Percentiles rank a stretch among this genome's conserved stretches.
These are phyloP conservation scores for Hemichromis elongatus DNA, from an alignment of 2,113 vertebrate species.

Conservation along the genomic window DNA sequence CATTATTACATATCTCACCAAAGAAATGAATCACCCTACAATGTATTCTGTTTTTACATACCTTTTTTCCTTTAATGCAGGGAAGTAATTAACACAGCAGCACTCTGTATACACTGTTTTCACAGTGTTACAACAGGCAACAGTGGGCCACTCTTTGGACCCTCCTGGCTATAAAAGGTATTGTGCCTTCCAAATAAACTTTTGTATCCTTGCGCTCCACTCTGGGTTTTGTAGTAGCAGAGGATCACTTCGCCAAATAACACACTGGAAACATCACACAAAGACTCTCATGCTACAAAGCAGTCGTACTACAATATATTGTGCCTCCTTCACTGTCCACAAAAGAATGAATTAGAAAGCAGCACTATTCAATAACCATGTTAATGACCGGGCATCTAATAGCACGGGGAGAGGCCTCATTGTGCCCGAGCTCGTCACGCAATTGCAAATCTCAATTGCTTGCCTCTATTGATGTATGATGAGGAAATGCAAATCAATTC, in stretches of 20 bases:
- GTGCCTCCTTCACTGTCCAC: background rate
- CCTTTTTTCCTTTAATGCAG: background rate
- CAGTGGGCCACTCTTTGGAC: background rate
- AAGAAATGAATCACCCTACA: conserved; percentile 20
- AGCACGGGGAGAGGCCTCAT: background rate
- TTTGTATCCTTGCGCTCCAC: background rate
- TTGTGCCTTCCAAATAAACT: background rate
- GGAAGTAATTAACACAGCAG: conserved; percentile 11
- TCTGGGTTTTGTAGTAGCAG: background rate
- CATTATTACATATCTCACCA: conserved; percentile 36
- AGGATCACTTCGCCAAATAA: background rate
- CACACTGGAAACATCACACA: background rate
- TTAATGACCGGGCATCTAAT: conserved; percentile 18
- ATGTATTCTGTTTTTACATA: conserved; percentile 1
- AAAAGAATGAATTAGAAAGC: conserved; percentile 1
- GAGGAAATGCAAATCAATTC: conserved; percentile 39
- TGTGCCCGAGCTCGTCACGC: conserved; percentile 3
- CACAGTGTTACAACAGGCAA: background rate
- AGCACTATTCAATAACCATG: conserved; percentile 9
- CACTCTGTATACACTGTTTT: background rate
- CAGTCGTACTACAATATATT: background rate
- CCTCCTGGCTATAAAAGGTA: background rate
- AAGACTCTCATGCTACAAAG: background rate
- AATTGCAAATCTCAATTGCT: conserved; percentile 26
- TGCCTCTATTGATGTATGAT: conserved; percentile 26